Evolutionary conservation across 2,888 invertebrate species (phyloP), one percentile per base, ranked within the genome.

Genomic region (Apodemia hepburni): DNA sequence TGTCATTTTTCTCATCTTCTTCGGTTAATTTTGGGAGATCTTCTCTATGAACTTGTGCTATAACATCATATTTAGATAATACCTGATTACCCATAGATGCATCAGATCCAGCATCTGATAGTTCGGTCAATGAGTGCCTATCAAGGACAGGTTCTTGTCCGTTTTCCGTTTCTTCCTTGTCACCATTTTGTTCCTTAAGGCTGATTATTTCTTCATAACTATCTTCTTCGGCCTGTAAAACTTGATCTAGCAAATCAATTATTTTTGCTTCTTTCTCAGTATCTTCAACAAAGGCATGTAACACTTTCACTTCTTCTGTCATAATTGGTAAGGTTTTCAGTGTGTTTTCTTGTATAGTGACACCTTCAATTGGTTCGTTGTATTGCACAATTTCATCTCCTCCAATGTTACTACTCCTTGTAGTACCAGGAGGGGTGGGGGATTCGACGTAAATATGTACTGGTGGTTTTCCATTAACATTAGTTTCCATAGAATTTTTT

Each of bases 31-130:
- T 88, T 0, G 87, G 82, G 63, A 90, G 79, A 79, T 93, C 92
- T 76, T 93, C 93, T 77, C 92, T 87, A 71, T 93, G 93, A 15
- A 93, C 92, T 80, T 92, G 90, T 65, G 88, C 93, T 71, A 93
- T 85, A 29, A 93, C 93, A 80, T 92, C 92, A 76, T 93, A 92
- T 81, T 92, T 90, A 71, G 91, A 87, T 82, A 88, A 82, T 54
- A 76, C 84, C 73, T 82, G 85, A 80, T 77, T 84, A 79, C 84
- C 81, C 69, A 84, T 71, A 59, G 91, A 90, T 76, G 83, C 86
- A 61, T 89, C 88, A 49, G 89, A 91, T 22, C 83, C 89, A 18
- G 88, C 87, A 71, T 88, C 89, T 62, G 89, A 90, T 61, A 89
- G 68, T 65, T 89, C 87, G 69, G 87, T 82, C 12, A 87, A 70